Conservation (phyloP, 1,140 invertebrate genomes). For the Armadillidium nasatum region DNA sequence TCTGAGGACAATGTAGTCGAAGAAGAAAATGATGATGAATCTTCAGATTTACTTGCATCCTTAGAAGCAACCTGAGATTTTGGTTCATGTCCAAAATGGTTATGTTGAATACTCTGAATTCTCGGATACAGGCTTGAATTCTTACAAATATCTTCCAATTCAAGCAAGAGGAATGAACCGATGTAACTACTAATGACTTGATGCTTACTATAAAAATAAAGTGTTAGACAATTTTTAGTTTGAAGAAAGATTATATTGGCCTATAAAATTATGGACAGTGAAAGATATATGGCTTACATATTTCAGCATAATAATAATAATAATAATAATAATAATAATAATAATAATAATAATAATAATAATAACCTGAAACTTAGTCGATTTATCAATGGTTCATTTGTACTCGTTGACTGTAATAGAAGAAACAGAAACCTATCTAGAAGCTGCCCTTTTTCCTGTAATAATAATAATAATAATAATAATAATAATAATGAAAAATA, state of each 20-base stretch:
- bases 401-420: neutral
- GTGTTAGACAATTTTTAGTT: neutral
- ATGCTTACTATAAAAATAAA: neutral
- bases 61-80: too few species aligned
- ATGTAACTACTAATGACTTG: conserved; percentile 3
- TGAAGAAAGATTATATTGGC: neutral
- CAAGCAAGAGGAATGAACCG: neutral
- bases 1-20: neutral
- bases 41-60: neutral
- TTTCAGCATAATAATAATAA: neutral
- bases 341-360: neutral
- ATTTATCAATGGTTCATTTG: neutral
- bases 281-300: neutral
- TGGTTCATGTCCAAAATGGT: neutral
- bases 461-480: too few species aligned
- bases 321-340: neutral
- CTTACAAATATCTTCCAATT: neutral
- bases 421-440: neutral
- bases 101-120: neutral
- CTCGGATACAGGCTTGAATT: neutral
- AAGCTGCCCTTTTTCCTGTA: neutral
- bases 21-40: neutral
- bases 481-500: too few species aligned
- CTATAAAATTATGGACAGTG: neutral
- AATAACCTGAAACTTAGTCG: neutral